Conservation (phyloP, 2,113 vertebrate genomes). For the Sciurus niger region DNA sequence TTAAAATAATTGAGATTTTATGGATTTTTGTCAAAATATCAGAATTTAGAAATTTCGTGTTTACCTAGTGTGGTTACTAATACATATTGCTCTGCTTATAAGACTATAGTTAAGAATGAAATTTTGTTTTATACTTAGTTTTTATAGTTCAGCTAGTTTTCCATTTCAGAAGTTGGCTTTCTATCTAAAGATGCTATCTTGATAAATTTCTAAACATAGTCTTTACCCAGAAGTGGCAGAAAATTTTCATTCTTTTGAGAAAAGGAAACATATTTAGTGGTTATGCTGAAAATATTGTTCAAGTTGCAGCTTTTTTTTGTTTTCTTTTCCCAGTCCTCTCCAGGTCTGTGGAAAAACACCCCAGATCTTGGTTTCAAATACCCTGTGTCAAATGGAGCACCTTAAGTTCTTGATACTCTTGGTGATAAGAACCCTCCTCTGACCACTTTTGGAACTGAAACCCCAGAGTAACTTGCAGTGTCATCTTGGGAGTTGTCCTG, state of each 20-base stretch:
- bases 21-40: slow-evolving; percentile 2
- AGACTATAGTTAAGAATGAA: slow-evolving; percentile 31
- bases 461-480: neutral
- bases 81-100: slow-evolving; percentile 39
- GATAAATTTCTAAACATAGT: slow-evolving; percentile 16
- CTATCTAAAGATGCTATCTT: slow-evolving; percentile 30
- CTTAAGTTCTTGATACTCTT: slow-evolving; percentile 7
- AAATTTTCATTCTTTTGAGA: slow-evolving; percentile 27
- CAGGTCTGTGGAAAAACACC: neutral
- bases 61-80: neutral
- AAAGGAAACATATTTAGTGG: neutral
- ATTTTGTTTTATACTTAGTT: slow-evolving; percentile 11
- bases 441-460: slow-evolving; percentile 46
- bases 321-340: neutral
- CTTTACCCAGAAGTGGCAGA: neutral
- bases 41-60: slow-evolving; percentile 50
- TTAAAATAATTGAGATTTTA: neutral
- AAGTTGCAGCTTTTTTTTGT: neutral
- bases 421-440: neutral
- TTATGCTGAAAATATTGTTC: neutral
- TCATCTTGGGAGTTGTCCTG: neutral
- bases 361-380: neutral
- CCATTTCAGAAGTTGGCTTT: slow-evolving; percentile 53
- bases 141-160: slow-evolving; percentile 48
- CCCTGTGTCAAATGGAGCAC: neutral